These are phyloP conservation scores for Thermophis baileyi DNA, from an alignment of 2,113 vertebrate genomes.

Conservation along the genomic window DNA sequence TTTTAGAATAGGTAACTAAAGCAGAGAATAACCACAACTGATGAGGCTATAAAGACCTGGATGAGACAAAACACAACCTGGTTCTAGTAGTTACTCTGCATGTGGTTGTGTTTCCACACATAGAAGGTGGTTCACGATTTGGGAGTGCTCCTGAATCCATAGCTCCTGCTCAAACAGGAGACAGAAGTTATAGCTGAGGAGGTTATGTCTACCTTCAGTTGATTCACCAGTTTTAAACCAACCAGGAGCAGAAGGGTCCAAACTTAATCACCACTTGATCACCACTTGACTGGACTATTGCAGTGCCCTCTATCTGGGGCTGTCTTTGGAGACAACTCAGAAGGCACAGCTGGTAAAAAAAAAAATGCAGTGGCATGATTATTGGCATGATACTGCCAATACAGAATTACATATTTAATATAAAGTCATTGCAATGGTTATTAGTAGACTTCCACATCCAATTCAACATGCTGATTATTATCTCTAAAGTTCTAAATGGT, in stretches of 20 bases:
- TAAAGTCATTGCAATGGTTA: background rate
- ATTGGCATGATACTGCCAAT: background rate
- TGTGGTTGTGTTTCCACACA: background rate
- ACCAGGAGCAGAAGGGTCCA: background rate
- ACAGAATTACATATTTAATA: background rate
- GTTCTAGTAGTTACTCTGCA: background rate
- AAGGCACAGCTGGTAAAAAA: background rate
- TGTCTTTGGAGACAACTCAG: background rate
- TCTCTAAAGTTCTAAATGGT: background rate
- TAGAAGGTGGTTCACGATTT: background rate
- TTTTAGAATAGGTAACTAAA: conserved; percentile 8
- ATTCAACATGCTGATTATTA: background rate
- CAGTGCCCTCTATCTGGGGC: background rate
- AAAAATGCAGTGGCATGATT: background rate
- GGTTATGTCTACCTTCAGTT: background rate
- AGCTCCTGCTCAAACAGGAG: background rate
- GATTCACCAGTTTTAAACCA: background rate
- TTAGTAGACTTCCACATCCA: background rate
- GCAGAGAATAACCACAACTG: background rate
- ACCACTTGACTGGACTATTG: background rate
- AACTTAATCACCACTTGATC: background rate
- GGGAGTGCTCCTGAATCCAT: background rate
- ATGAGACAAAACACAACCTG: background rate
- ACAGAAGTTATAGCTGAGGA: background rate
- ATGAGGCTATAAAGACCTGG: background rate